Evolutionary conservation across 2,888 invertebrate genomes (phyloP).

Genomic region (Temnothorax ravouxi): DNA sequence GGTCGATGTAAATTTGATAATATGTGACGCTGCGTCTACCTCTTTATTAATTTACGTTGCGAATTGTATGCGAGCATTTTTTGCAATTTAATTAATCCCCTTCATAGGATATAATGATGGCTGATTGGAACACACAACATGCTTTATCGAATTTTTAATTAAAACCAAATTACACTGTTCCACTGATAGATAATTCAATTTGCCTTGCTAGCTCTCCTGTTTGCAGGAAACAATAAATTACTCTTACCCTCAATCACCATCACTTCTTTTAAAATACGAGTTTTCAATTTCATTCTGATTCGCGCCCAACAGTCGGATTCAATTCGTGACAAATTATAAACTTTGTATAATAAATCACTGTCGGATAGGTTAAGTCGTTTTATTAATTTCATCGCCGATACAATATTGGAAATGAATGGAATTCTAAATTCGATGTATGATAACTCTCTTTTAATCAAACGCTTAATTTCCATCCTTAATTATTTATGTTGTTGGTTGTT

Average conservation of each 20-base stretch:
- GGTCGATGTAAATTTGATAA: not conserved
- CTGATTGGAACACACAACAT: constrained; percentile 21
- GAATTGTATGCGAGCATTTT: not conserved
- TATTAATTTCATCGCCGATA: not conserved
- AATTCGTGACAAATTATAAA: constrained; percentile 13
- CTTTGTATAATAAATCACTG: not conserved
- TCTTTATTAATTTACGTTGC: constrained; percentile 26
- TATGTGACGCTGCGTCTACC: not conserved
- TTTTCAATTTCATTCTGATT: constrained; percentile 40
- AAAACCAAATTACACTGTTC: constrained; percentile 35
- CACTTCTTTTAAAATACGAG: constrained; percentile 25
- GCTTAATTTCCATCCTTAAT: constrained; percentile 18
- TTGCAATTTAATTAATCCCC: constrained; percentile 19
- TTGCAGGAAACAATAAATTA: constrained; percentile 38
- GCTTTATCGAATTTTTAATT: constrained; percentile 52
- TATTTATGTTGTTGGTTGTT: constrained; percentile 2
- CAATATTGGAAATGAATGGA: constrained; percentile 29
- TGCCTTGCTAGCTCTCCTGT: constrained; percentile 14
- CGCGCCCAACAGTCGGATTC: not conserved
- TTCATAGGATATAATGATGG: constrained; percentile 30
- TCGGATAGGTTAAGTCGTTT: not conserved
- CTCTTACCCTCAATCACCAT: constrained; percentile 20
- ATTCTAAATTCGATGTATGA: not conserved
- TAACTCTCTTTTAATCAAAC: constrained; percentile 13
- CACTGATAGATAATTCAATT: constrained; percentile 39